Evolutionary conservation across 2,113 vertebrate species (phyloP), one percentile per base, ranked within the genome.

Genomic region (Castor canadensis): DNA sequence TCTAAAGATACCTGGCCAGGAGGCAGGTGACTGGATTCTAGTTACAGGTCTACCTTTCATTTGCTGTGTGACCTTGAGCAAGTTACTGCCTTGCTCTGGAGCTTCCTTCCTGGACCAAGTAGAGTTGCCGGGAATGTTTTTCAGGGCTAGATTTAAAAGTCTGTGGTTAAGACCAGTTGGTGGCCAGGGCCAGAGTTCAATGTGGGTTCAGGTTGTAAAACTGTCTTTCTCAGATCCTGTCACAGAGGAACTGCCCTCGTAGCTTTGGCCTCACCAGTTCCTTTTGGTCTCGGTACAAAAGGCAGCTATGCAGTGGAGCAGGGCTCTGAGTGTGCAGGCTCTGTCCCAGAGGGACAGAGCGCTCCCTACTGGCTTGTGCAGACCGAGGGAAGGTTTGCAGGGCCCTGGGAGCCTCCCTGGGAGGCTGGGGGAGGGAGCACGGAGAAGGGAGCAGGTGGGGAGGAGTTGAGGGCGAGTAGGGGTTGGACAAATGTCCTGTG

Each of bases 51-150:
- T 20, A 60, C 76, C 87, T 95, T 95, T 96, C 93, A 81, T 83
- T 69, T 16, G 49, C 92, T 90, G 64, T 84, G 87, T 77, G 95
- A 92, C 95, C 84, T 97, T 94, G 83, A 95, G 20, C 88, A 83
- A 93, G 84, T 56, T 67, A 52, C 67, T 84, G 66, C 64, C 20
- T 81, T 47, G 92, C 71, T 76, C 79, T 58, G 26, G 66, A 85
- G 85, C 60, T 82, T 77, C 47, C 47, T 91, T 79, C 75, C 85
- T 88, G 40, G 45, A 17, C 19, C 54, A 77, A 89, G 54, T 45
- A 62, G 79, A 76, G 43, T 82, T 77, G 12, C 90, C 47, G 11
- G 13, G 11, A 69, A 35, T 38, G 40, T 9, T 95, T 71, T 94
- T 49, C 47, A 38, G 69, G 56, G 11, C 66, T 86, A 52, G 7